Conservation (phyloP, 2,113 vertebrate genomes). For the Nothocercus julius region DNA sequence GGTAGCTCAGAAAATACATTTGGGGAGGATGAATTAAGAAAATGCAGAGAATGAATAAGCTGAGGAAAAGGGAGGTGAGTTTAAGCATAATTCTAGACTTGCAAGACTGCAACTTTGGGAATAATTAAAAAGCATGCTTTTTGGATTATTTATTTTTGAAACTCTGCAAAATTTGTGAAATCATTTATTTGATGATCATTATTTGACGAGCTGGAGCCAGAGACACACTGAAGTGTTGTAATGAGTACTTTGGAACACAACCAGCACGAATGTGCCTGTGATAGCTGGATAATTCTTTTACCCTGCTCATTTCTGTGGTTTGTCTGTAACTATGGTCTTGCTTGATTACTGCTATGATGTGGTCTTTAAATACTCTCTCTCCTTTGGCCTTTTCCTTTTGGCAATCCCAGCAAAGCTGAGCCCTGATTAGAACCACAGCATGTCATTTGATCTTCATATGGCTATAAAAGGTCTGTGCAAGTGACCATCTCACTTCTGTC, state of each 20-base stretch:
- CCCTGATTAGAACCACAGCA: conserved; percentile 70
- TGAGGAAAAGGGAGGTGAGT: neutral
- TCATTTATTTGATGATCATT: conserved; percentile 57
- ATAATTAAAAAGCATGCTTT: conserved; percentile 46
- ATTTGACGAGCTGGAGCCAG: conserved; percentile 52
- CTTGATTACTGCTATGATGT: conserved; percentile 60
- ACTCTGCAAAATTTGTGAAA: conserved; percentile 55
- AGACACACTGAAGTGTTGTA: conserved; percentile 42
- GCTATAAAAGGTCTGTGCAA: conserved; percentile 69
- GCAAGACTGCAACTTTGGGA: conserved; percentile 24
- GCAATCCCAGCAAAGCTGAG: conserved; percentile 61
- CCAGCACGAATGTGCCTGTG: conserved; percentile 32
- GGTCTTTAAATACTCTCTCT: conserved; percentile 67
- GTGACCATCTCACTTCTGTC: conserved; percentile 37
- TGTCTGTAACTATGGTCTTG: conserved; percentile 40
- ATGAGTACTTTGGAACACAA: conserved; percentile 40
- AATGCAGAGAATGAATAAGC: conserved; percentile 6
- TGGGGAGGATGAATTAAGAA: conserved; percentile 34
- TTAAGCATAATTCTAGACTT: neutral
- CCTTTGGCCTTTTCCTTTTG: conserved; percentile 69
- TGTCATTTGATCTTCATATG: conserved; percentile 65
- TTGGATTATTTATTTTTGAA: conserved; percentile 53
- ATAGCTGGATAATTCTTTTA: conserved; percentile 50
- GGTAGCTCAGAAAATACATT: neutral
- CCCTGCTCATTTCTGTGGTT: conserved; percentile 50